Percentiles rank a stretch among this genome's conserved stretches.
These are phyloP conservation scores for Lates calcarifer DNA, from an alignment of 2,113 vertebrate genomes.

Conservation along the genomic window DNA sequence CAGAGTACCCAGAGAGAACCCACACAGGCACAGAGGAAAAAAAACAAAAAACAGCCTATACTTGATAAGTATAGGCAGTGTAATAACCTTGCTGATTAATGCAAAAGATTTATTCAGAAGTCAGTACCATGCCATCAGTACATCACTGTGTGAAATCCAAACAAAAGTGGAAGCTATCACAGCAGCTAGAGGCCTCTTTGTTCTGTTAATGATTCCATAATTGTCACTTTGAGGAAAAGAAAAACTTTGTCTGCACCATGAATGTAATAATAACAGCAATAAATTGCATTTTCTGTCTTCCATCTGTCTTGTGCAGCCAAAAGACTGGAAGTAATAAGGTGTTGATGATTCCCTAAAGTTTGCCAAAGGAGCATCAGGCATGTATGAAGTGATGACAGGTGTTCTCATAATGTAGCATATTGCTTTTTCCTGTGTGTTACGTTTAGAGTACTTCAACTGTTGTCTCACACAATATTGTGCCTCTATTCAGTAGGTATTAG, in stretches of 20 bases:
- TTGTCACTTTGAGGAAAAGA: slow-evolving; percentile 31
- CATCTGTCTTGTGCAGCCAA: slow-evolving; percentile 25
- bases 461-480: neutral
- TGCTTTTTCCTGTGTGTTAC: slow-evolving; percentile 15
- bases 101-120: neutral
- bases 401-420: slow-evolving; percentile 38
- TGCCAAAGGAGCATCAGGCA: slow-evolving; percentile 29
- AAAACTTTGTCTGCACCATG: slow-evolving; percentile 11
- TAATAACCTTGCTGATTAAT: neutral
- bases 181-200: slow-evolving; percentile 23
- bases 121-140: neutral
- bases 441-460: neutral
- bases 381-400: slow-evolving; percentile 32
- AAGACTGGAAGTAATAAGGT: slow-evolving; percentile 25
- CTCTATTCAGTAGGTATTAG: slow-evolving; percentile 7
- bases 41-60: too few species aligned
- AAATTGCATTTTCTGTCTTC: slow-evolving; percentile 10
- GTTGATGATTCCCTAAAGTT: slow-evolving; percentile 26
- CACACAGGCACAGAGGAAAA: too few species aligned
- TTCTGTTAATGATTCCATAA: slow-evolving; percentile 22
- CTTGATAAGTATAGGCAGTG: neutral
- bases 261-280: slow-evolving; percentile 28
- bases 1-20: too few species aligned
- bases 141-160: neutral
- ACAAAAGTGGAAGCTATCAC: neutral